A percentile compares a stretch with the other conserved stretches of the same genome.
Evolutionary conservation across 2,888 invertebrate genomes (phyloP).

Genomic region (Leptopilina syphax): DNA sequence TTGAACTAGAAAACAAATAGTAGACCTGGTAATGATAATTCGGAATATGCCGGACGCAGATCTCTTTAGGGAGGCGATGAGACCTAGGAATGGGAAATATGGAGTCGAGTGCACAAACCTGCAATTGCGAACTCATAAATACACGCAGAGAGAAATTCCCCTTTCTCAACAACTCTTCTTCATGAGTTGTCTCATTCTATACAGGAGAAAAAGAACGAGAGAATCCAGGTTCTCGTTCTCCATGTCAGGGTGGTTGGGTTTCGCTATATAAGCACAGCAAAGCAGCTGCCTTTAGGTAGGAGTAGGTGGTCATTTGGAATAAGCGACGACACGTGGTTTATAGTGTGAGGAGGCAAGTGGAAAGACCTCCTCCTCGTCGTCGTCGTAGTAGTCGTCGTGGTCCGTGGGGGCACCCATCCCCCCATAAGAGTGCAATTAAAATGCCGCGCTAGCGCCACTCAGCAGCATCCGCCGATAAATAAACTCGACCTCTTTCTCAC

Average conservation of each 20-base stretch:
- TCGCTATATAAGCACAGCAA: conserved; percentile 47
- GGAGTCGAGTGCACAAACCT: too few relatives aligned
- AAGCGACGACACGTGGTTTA: conserved; percentile 60
- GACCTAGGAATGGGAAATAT: too few relatives aligned
- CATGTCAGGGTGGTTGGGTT: conserved; percentile 58
- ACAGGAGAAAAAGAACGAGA: conserved; percentile 38
- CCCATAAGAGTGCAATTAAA: conserved; percentile 75
- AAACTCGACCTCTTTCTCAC: conserved; percentile 65
- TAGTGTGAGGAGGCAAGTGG: conserved; percentile 38
- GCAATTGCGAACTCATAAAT: conserved; percentile 28
- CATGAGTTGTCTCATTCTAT: conserved; percentile 12
- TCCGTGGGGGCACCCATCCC: conserved; percentile 55
- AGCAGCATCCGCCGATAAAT: conserved; percentile 76
- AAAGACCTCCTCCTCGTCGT: conserved; percentile 49
- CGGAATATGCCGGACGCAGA: too few relatives aligned
- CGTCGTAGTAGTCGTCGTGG: not conserved
- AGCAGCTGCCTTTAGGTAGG: conserved; percentile 44
- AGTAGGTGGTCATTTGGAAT: conserved; percentile 67
- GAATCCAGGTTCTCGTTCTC: conserved; percentile 13
- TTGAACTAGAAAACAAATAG: too few relatives aligned
- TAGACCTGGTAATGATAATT: too few relatives aligned
- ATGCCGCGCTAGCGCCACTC: conserved; percentile 77
- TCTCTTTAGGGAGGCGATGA: too few relatives aligned
- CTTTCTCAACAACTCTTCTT: conserved; percentile 33
- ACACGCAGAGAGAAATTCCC: conserved; percentile 19